Conservation (phyloP, 2,797 vertebrate genomes). For the Calcarius lapponicus region DNA sequence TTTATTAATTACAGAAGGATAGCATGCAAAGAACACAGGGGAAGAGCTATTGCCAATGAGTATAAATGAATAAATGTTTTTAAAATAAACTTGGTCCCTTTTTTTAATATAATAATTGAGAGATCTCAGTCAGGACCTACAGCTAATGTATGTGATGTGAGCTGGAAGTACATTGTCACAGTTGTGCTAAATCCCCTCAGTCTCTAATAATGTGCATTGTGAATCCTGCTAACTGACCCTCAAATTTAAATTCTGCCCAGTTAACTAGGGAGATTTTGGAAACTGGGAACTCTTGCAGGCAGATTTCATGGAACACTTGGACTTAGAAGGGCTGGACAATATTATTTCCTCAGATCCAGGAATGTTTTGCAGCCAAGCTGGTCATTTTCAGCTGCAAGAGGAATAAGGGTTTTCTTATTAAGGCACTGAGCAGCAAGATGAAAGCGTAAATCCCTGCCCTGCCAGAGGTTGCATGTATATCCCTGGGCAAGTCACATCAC, state of each 20-base stretch:
- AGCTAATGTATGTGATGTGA: background rate
- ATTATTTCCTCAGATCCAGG: background rate
- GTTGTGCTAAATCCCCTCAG: background rate
- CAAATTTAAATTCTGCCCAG: background rate
- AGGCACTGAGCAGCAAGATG: background rate
- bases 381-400: background rate
- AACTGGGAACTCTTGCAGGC: background rate
- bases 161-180: background rate
- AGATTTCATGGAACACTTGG: background rate
- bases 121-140: background rate
- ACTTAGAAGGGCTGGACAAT: background rate
- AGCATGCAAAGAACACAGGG: background rate
- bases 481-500: slow-evolving; percentile 33
- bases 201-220: background rate
- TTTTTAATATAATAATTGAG: background rate
- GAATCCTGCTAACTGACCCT: background rate
- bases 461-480: background rate
- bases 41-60: background rate
- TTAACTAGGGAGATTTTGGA: background rate
- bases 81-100: background rate
- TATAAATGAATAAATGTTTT: background rate
- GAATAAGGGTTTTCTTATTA: slow-evolving; percentile 6
- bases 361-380: background rate
- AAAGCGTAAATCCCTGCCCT: background rate
- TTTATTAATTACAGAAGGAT: background rate